phyloP scores from a whole-genome alignment of 2,113 vertebrate species.

The Myxocyprinus asiaticus region DNA sequence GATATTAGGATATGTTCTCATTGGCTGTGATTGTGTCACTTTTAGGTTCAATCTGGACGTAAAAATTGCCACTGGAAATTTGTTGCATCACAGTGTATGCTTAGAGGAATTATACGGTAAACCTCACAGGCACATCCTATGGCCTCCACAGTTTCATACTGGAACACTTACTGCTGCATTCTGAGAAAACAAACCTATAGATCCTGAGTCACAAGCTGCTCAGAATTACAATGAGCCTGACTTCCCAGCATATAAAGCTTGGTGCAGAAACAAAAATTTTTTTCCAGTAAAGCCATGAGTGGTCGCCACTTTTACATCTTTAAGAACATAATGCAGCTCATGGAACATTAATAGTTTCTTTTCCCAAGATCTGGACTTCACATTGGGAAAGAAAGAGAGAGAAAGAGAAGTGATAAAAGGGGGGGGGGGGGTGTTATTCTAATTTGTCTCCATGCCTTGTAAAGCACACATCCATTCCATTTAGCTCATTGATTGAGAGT shows the following conservation, averaged over 20 bases:
- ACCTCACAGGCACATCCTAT: not conserved
- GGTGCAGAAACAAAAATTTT: constrained; percentile 25
- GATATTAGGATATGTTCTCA: no score
- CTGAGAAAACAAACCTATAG: constrained; percentile 22
- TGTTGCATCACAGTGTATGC: not conserved
- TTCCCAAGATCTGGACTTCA: constrained; percentile 7
- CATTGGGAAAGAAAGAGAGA: constrained; percentile 4
- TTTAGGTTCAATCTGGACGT: no score
- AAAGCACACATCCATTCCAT: constrained; percentile 55
- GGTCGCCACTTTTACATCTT: constrained; percentile 38
- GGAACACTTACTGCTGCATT: not conserved
- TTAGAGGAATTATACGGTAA: not conserved
- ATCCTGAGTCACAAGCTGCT: constrained; percentile 48
- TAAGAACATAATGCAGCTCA: constrained; percentile 27
- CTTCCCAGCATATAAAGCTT: constrained; percentile 49
- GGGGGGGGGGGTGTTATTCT: constrained; percentile 52
- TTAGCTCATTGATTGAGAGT: constrained; percentile 59
- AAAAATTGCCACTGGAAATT: no score
- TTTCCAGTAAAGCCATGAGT: constrained; percentile 48
- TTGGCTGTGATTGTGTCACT: no score
- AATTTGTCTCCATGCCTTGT: constrained; percentile 45
- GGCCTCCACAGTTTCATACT: constrained; percentile 7
- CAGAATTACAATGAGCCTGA: constrained; percentile 19
- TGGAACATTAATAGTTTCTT: constrained; percentile 35
- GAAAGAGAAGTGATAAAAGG: constrained; percentile 11